Percentiles rank a stretch among this genome's conserved stretches.
These are phyloP conservation scores for Arctia plantaginis DNA, from an alignment of 2,888 invertebrate species.

Conservation along the genomic window DNA sequence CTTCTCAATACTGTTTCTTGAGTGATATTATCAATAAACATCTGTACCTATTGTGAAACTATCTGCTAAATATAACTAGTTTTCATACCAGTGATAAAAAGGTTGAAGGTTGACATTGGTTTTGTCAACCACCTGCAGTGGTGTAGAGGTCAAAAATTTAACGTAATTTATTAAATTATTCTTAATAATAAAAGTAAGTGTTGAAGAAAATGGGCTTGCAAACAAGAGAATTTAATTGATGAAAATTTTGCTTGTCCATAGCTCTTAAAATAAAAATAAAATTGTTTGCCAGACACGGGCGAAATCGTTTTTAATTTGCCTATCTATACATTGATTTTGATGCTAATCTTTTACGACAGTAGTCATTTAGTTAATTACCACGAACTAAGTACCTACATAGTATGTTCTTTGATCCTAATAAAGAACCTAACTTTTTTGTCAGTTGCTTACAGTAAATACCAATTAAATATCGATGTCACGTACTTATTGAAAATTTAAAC, in stretches of 20 bases:
- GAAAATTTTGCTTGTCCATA: background rate
- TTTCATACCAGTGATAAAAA: background rate
- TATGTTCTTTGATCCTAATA: background rate
- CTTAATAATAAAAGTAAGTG: background rate
- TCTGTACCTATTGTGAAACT: slow-evolving; percentile 1
- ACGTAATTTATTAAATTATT: background rate
- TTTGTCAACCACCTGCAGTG: background rate
- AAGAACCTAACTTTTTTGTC: background rate
- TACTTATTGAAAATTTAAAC: no score
- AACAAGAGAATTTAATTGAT: background rate
- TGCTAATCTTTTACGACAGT: background rate
- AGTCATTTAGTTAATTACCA: background rate
- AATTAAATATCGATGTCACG: no score
- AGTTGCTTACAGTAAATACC: background rate
- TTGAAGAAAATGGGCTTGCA: background rate
- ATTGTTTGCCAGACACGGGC: background rate
- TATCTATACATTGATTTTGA: background rate
- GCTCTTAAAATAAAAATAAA: background rate
- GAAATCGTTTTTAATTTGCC: background rate
- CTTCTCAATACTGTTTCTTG: background rate
- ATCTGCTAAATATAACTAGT: background rate
- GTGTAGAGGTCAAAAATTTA: background rate
- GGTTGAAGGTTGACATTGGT: background rate
- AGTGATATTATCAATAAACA: slow-evolving; percentile 2
- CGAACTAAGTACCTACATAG: background rate